Evolutionary conservation across 1,140 invertebrate species (phyloP).

Genomic region (Drosophila burlai): DNA sequence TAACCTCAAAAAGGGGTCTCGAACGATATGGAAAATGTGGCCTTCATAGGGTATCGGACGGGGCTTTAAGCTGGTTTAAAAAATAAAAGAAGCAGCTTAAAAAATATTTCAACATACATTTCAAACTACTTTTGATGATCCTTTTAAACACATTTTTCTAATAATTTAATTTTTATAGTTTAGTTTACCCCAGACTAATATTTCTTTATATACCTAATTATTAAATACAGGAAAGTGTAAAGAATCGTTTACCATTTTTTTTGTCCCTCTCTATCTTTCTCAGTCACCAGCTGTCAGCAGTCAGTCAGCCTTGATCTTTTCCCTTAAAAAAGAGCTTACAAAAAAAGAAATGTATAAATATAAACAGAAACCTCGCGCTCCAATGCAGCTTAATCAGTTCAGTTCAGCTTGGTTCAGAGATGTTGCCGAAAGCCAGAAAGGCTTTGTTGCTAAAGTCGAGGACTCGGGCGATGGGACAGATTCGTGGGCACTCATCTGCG

Average conservation of each 20-base stretch:
- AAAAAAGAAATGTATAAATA: conserved; percentile 31
- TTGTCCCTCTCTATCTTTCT: conserved; percentile 58
- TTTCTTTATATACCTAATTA: not conserved
- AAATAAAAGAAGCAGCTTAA: too few relatives aligned
- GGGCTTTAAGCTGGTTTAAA: conserved; percentile 34
- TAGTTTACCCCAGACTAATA: not conserved
- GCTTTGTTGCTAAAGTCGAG: conserved; percentile 52
- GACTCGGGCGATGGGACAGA: conserved; percentile 1
- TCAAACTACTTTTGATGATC: too few relatives aligned
- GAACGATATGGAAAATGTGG: conserved; percentile 44
- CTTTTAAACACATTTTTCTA: not conserved
- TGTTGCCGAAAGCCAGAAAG: conserved; percentile 53
- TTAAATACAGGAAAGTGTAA: not conserved
- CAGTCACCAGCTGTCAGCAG: conserved; percentile 54
- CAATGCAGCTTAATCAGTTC: conserved; percentile 77
- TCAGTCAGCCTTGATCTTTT: conserved; percentile 54
- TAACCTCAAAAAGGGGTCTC: conserved; percentile 58
- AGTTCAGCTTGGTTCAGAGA: conserved; percentile 70
- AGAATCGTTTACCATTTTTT: conserved; percentile 33
- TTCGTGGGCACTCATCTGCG: conserved; percentile 69
- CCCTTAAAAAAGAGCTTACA: not conserved
- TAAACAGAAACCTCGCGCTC: conserved; percentile 44
- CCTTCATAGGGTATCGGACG: conserved; percentile 10
- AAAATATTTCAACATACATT: not conserved
- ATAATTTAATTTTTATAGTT: not conserved